Evolutionary conservation across 2,113 vertebrate species (phyloP).

Genomic region (Macrotis lagotis): DNA sequence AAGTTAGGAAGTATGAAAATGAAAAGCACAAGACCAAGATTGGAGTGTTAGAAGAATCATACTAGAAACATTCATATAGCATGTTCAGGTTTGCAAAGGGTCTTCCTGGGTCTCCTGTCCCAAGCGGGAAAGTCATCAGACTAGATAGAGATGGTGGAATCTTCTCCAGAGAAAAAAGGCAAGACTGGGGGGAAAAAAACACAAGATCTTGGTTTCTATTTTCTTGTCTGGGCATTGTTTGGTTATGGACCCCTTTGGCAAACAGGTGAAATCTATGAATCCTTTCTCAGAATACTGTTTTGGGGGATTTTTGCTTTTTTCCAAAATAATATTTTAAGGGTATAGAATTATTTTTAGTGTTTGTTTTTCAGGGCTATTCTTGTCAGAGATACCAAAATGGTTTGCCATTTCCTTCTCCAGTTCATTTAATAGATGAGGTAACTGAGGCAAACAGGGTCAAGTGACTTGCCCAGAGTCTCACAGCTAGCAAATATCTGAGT

Average conservation of each 20-base stretch:
- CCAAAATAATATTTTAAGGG: too few relatives aligned
- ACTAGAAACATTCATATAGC: not conserved
- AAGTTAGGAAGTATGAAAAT: not conserved
- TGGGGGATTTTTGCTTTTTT: too few relatives aligned
- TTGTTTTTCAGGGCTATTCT: not conserved
- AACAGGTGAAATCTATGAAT: not conserved
- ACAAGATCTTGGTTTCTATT: not conserved
- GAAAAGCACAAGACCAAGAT: not conserved
- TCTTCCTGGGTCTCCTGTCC: not conserved
- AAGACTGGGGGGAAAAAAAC: not conserved
- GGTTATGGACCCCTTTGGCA: not conserved
- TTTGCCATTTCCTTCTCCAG: not conserved
- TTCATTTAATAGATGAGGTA: not conserved
- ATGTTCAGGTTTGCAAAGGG: not conserved
- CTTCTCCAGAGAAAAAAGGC: not conserved
- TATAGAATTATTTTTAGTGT: too few relatives aligned
- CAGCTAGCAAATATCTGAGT: not conserved
- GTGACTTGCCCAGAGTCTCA: not conserved
- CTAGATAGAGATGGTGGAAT: not conserved
- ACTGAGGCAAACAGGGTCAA: not conserved
- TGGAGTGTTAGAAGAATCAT: not conserved
- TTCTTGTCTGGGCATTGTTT: not conserved
- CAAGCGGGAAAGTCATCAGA: not conserved
- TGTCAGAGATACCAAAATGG: not conserved
- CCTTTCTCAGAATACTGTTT: not conserved